Evolutionary conservation across 2,113 vertebrate species (phyloP).

Genomic region (Smithornis capensis): DNA sequence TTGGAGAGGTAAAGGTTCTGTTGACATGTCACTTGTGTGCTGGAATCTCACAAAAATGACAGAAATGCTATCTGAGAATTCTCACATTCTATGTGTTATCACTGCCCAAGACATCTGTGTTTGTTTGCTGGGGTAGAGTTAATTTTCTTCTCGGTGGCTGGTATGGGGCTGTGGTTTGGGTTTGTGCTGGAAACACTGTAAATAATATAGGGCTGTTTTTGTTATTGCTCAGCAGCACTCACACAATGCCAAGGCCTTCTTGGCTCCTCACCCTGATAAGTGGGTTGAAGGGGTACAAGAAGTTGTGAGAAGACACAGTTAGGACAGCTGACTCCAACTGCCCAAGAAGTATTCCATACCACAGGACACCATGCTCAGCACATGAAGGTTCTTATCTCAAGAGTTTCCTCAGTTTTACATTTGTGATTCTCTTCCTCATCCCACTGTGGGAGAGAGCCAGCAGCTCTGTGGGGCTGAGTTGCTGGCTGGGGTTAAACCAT

Average conservation of each 20-base stretch:
- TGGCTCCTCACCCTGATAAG: neutral
- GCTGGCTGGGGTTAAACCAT: neutral
- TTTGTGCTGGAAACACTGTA: neutral
- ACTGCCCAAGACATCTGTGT: neutral
- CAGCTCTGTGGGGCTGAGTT: neutral
- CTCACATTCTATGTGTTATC: neutral
- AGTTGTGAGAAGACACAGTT: neutral
- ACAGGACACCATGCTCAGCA: neutral
- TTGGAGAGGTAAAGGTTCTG: neutral
- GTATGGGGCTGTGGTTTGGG: neutral
- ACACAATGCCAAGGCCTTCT: neutral
- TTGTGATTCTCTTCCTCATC: neutral
- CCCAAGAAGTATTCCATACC: neutral
- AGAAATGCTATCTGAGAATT: neutral
- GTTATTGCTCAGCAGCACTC: neutral
- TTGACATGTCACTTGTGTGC: neutral
- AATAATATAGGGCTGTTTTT: neutral
- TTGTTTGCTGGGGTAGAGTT: neutral
- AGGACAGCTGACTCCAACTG: no score
- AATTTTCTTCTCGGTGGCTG: neutral
- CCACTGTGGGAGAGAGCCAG: neutral
- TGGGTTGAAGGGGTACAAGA: neutral
- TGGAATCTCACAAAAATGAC: neutral
- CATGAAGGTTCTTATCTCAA: neutral
- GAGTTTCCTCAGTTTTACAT: neutral